A percentile compares a stretch with the other conserved stretches of the same genome.
Evolutionary conservation across 2,888 invertebrate genomes (phyloP).

Genomic region (Eilema depressum): DNA sequence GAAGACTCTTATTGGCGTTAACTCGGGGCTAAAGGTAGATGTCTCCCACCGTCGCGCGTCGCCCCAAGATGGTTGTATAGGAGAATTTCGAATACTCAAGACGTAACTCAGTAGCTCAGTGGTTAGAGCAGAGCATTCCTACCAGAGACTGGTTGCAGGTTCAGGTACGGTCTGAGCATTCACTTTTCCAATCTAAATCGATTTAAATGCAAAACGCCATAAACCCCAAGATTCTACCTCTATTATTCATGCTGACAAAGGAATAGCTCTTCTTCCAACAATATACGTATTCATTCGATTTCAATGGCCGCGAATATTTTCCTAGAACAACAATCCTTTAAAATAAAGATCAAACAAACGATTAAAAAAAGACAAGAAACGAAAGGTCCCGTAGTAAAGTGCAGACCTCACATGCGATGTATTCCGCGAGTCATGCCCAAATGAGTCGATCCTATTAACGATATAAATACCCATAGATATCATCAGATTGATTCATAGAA

Average conservation of each 20-base stretch:
- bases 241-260: background rate
- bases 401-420: conserved; percentile 75
- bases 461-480: conserved; percentile 70
- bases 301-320: background rate
- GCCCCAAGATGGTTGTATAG: no score
- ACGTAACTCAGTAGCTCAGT: no score
- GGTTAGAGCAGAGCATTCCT: no score
- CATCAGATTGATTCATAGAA: conserved; percentile 46
- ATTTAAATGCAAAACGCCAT: no score
- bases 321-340: background rate
- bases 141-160: no score
- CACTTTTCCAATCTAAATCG: no score
- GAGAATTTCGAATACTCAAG: no score
- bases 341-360: conserved; percentile 11
- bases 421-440: conserved; percentile 78
- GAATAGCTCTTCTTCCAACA: background rate
- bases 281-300: background rate
- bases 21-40: no score
- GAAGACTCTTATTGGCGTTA: no score
- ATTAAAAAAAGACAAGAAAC: background rate
- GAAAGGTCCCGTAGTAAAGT: conserved; percentile 14
- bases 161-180: no score
- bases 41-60: no score
- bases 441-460: conserved; percentile 80
- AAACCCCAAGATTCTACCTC: background rate